Conservation (phyloP, 35 echinoderm and acorn worm species). For the Strongylocentrotus purpuratus region DNA sequence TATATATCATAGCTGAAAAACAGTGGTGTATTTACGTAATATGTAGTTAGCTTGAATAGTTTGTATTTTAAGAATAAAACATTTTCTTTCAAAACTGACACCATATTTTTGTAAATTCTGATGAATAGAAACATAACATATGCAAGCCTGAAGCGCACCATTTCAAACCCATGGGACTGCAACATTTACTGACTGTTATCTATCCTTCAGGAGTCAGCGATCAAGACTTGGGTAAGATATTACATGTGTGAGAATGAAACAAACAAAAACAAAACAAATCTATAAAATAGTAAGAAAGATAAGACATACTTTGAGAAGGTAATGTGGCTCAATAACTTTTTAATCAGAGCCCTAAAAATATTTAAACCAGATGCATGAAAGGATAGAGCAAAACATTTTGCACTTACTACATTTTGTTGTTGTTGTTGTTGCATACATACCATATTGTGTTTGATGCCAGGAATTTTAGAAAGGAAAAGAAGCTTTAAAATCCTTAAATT, state of each 20-base stretch:
- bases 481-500: no score
- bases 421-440: no score
- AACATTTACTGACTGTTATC: conserved; percentile 38
- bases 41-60: not conserved
- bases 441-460: conserved; percentile 34
- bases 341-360: no score
- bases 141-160: conserved; percentile 13
- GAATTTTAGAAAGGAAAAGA: no score
- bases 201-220: conserved; percentile 32
- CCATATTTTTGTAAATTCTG: not conserved
- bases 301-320: no score
- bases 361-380: no score
- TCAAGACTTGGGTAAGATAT: conserved; percentile 48
- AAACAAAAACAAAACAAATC: no score
- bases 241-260: no score
- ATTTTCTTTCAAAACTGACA: not conserved
- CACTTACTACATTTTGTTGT: no score
- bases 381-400: no score
- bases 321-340: no score
- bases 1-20: not conserved
- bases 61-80: not conserved
- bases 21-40: not conserved
- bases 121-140: conserved; percentile 27
- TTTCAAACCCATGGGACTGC: conserved; percentile 23
- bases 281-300: no score